Conservation (phyloP, 2,797 vertebrate species). For the Austrolebias charrua region DNA sequence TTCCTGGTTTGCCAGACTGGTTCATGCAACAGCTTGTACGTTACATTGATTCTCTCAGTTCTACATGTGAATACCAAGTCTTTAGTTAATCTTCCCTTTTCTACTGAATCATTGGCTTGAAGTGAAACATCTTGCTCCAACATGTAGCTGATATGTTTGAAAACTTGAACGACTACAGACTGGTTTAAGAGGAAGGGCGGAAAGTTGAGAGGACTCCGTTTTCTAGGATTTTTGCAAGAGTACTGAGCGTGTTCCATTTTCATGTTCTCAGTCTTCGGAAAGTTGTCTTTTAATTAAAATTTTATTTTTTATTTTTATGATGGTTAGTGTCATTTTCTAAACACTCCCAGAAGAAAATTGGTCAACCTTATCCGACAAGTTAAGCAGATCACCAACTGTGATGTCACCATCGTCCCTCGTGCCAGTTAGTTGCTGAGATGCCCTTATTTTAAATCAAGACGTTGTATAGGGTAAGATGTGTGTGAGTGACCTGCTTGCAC, state of each 20-base stretch:
- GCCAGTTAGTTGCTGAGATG: background rate
- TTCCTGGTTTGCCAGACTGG: conserved; percentile 24
- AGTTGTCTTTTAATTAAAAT: too few relatives aligned
- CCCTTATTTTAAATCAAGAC: conserved; percentile 4
- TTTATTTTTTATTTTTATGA: conserved; percentile 3
- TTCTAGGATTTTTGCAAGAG: background rate
- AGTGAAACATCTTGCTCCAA: conserved; percentile 13
- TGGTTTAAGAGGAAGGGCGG: conserved; percentile 1
- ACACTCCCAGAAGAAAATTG: background rate
- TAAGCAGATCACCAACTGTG: conserved; percentile 2
- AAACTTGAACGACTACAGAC: conserved; percentile 8
- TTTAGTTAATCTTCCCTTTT: conserved; percentile 1
- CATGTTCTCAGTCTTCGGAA: background rate
- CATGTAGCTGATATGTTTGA: conserved; percentile 5
- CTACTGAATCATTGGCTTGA: background rate
- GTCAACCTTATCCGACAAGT: conserved; percentile 9
- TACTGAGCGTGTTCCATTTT: conserved; percentile 4
- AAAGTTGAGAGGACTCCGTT: background rate
- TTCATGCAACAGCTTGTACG: conserved; percentile 30
- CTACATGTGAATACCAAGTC: conserved; percentile 2
- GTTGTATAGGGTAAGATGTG: background rate
- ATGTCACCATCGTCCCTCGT: background rate
- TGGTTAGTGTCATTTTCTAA: background rate
- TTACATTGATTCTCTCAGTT: conserved; percentile 22
- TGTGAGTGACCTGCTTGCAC: conserved; percentile 18